phyloP scores from a whole-genome alignment of 2,797 vertebrate species.

The Lagodon rhomboides region DNA sequence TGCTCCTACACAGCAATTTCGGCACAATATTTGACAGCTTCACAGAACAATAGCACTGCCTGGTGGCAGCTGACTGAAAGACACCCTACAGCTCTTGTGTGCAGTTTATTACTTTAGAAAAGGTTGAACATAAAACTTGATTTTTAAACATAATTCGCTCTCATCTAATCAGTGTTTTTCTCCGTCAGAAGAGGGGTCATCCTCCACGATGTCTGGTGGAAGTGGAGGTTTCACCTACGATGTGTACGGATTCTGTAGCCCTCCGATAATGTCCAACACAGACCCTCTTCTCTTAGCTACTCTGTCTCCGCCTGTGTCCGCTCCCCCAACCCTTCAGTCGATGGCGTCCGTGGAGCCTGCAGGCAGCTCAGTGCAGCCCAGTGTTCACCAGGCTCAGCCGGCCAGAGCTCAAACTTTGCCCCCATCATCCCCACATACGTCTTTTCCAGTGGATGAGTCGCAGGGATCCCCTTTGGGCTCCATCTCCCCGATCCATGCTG shows the following conservation, averaged over 20 bases:
- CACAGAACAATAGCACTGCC: slow-evolving; percentile 29
- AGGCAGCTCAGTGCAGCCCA: slow-evolving; percentile 53
- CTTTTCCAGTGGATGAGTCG: slow-evolving; percentile 75
- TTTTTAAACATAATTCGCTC: neutral
- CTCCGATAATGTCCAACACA: slow-evolving; percentile 82
- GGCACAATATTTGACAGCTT: slow-evolving; percentile 11
- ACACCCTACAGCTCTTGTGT: neutral
- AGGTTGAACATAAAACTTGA: neutral
- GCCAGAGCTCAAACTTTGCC: slow-evolving; percentile 61
- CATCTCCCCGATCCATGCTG: slow-evolving; percentile 73
- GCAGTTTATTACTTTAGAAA: neutral
- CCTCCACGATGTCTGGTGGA: slow-evolving; percentile 85
- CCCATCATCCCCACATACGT: slow-evolving; percentile 64
- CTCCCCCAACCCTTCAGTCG: slow-evolving; percentile 72
- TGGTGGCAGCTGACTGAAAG: slow-evolving; percentile 37
- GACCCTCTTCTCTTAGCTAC: slow-evolving; percentile 83
- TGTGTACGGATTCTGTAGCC: slow-evolving; percentile 83
- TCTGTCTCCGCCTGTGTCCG: slow-evolving; percentile 78
- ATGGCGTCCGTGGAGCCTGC: slow-evolving; percentile 64
- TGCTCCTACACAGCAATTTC: slow-evolving; percentile 18
- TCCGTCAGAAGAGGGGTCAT: slow-evolving; percentile 81
- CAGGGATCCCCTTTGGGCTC: slow-evolving; percentile 71
- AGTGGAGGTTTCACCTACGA: slow-evolving; percentile 84
- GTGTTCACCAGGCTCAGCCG: slow-evolving; percentile 67
- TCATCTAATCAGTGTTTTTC: slow-evolving; percentile 14